These are phyloP conservation scores for Atta texana DNA, from an alignment of 1,140 invertebrate genomes.

Conservation along the genomic window DNA sequence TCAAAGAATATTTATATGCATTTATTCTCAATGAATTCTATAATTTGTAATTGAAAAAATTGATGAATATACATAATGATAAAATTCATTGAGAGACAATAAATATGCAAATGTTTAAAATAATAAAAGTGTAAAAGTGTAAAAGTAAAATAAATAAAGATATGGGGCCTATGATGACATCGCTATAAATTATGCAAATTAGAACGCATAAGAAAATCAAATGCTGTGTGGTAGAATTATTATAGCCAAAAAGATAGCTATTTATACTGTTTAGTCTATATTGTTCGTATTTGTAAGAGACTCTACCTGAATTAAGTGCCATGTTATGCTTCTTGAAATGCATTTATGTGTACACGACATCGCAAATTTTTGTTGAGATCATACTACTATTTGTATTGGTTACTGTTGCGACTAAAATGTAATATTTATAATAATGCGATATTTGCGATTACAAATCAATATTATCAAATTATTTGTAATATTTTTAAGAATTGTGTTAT, in stretches of 20 bases:
- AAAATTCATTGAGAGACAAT: background rate
- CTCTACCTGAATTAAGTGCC: conserved; percentile 74
- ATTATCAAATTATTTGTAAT: conserved; percentile 56
- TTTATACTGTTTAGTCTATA: conserved; percentile 61
- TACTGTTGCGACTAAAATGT: conserved; percentile 39
- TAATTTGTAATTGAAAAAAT: conserved; percentile 35
- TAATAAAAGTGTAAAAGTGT: conserved; percentile 15
- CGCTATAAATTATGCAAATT: conserved; percentile 51
- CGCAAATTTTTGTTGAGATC: conserved; percentile 35
- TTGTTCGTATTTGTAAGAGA: conserved; percentile 70
- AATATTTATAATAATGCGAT: conserved; percentile 20
- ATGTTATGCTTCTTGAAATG: conserved; percentile 67
- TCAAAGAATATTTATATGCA: conserved; percentile 16
- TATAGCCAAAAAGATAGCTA: conserved; percentile 44
- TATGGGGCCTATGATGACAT: conserved; percentile 59
- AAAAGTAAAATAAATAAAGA: conserved; percentile 40
- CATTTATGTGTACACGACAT: conserved; percentile 35
- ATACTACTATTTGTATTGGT: conserved; percentile 27
- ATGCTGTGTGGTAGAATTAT: conserved; percentile 40
- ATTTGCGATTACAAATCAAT: conserved; percentile 40
- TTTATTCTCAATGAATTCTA: conserved; percentile 11
- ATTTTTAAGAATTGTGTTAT: conserved; percentile 49
- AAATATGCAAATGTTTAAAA: conserved; percentile 26
- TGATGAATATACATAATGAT: background rate
- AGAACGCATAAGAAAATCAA: conserved; percentile 61